Evolutionary conservation across 2,113 vertebrate species (phyloP), one percentile per base, ranked within the genome.

Genomic region (Pangasianodon hypophthalmus): DNA sequence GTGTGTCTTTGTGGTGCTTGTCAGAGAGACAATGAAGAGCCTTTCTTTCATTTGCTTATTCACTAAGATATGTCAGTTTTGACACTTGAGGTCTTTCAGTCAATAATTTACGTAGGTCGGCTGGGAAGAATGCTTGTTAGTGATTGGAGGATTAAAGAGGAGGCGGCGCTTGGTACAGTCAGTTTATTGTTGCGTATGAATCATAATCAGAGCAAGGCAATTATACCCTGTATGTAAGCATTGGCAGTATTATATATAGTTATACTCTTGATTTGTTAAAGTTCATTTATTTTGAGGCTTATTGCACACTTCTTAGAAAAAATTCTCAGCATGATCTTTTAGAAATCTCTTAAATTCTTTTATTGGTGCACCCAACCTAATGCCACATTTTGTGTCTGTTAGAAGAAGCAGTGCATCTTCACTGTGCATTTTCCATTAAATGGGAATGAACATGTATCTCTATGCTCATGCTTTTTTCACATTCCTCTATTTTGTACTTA

Each of bases 41-140:
- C 89, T 93, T 93, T 92, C 91, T 90, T 77, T 89, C 89, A 88
- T 92, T 95, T 93, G 93, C 94, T 95, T 95, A 95, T 96, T 95
- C 92, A 92, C 92, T 41, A 64, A 92, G 94, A 94, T 93, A 94
- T 91, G 95, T 95, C 95, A 94, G 92, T 95, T 96, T 91, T 94
- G 94, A 96, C 94, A 95, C 94, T 93, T 91, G 91, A 95, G 94
- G 92, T 94, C 93, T 94, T 93, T 87, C 93, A 92, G 94, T 95
- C 94, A 94, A 94, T 95, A 93, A 94, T 95, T 94, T 93, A 95
- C 95, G 90, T 92, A 93, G 95, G 95, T 96, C 95, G 94, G 90
- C 90, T 86, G 84, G 91, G 92, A 93, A 89, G 91, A 56, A 60
- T 77, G 90, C 93, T 94, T 93, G 93, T 93, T 92, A 91, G 92